Evolutionary conservation across 2,888 invertebrate species (phyloP).

Genomic region (Dorcus parallelipipedus): DNA sequence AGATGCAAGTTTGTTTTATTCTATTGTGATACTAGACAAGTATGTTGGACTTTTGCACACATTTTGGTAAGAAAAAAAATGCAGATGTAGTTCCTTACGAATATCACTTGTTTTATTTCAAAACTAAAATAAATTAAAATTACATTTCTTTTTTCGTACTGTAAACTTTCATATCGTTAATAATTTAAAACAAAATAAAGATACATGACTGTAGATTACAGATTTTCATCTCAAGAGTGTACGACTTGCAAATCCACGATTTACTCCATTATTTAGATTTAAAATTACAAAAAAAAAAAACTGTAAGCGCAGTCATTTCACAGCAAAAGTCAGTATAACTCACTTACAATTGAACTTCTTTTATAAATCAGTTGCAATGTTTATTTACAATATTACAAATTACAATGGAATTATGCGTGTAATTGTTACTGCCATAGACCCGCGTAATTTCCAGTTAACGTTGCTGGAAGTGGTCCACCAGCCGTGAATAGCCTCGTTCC

Average conservation of each 20-base stretch:
- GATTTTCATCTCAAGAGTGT: too few species aligned
- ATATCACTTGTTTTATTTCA: too few species aligned
- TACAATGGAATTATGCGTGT: background rate
- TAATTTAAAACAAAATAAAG: background rate
- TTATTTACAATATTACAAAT: background rate
- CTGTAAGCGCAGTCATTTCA: constrained; percentile 16
- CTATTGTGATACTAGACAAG: too few species aligned
- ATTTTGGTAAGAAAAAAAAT: too few species aligned
- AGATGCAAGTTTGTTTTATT: too few species aligned
- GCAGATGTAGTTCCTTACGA: too few species aligned
- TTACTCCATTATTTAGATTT: background rate
- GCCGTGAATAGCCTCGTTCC: constrained; percentile 91
- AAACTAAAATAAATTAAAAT: too few species aligned
- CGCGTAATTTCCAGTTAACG: constrained; percentile 90
- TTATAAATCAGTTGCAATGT: background rate
- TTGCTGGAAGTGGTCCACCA: constrained; percentile 90
- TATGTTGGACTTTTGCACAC: too few species aligned
- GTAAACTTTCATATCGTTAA: too few species aligned
- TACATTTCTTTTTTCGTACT: too few species aligned
- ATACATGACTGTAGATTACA: background rate
- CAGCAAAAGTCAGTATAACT: constrained; percentile 8
- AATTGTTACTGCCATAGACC: constrained; percentile 83
- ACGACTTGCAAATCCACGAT: too few species aligned
- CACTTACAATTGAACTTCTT: background rate
- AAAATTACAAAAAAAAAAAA: constrained; percentile 3